These are phyloP conservation scores for Melieria picta DNA, from an alignment of 2,888 invertebrate genomes.

Conservation along the genomic window DNA sequence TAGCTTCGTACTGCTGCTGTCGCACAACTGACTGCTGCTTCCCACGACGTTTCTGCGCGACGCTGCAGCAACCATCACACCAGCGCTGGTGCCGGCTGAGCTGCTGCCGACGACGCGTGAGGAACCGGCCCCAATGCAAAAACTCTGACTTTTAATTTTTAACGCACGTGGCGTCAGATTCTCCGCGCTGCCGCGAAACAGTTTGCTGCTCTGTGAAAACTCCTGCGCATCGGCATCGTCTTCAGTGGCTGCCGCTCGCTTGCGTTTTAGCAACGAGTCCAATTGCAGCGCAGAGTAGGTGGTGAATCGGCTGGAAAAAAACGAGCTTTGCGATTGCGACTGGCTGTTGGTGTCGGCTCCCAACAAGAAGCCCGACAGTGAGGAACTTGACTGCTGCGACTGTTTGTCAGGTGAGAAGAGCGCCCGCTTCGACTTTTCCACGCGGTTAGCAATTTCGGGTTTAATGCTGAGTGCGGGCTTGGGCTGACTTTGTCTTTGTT, in stretches of 20 bases:
- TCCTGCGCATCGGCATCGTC: slow-evolving; percentile 50
- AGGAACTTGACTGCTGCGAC: neutral
- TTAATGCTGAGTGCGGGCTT: slow-evolving; percentile 54
- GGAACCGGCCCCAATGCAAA: slow-evolving; percentile 63
- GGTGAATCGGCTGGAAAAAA: slow-evolving; percentile 26
- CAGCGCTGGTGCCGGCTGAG: slow-evolving; percentile 19
- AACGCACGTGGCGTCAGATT: slow-evolving; percentile 60
- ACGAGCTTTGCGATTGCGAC: slow-evolving; percentile 6
- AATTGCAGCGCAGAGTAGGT: slow-evolving; percentile 6
- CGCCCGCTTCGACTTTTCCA: slow-evolving; percentile 73
- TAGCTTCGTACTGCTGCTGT: slow-evolving; percentile 38
- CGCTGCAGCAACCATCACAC: slow-evolving; percentile 10
- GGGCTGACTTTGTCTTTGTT: slow-evolving; percentile 51
- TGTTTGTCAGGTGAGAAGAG: slow-evolving; percentile 72
- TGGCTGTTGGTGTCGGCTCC: neutral
- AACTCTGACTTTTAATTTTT: slow-evolving; percentile 65
- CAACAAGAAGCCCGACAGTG: too few relatives aligned
- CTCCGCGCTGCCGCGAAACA: slow-evolving; percentile 48
- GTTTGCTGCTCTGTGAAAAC: slow-evolving; percentile 53
- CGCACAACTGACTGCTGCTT: slow-evolving; percentile 44
- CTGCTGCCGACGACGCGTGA: slow-evolving; percentile 39
- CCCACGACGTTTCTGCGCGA: slow-evolving; percentile 25
- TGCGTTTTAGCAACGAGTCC: slow-evolving; percentile 51
- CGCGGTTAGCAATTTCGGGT: slow-evolving; percentile 67
- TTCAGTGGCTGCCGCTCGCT: slow-evolving; percentile 53